Evolutionary conservation across 2,113 vertebrate species (phyloP), one percentile per base, ranked within the genome.

Genomic region (Pseudopodoces humilis): DNA sequence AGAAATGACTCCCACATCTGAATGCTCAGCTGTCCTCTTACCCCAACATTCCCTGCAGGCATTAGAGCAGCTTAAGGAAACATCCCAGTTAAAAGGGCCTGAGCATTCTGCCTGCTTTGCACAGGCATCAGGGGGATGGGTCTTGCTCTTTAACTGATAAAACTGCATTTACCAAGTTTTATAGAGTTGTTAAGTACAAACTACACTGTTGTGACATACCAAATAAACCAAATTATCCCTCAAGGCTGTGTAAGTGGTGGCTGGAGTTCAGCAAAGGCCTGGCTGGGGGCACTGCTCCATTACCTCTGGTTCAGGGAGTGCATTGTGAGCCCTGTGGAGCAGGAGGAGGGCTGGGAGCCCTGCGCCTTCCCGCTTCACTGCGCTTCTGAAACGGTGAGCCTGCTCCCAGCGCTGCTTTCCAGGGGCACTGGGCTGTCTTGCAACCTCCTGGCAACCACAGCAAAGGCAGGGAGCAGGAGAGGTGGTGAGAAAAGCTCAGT

Each of bases 181-280:
- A 2, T 4, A 64, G 77, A 80, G 41, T 64, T 17, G 7, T 72
- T 94, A 69, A 80, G 53, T 56, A 12, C 69, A 52, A 47, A 63
- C 37, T 74, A 41, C 82, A 92, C 33, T 6, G 3, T 88, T 86
- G 58, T 78, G 89, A 67, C 67, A 27, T 30, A 55, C 79, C 79
- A 70, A 95, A 97, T 97, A 96, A 97, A 97, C 65, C 55, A 30
- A 62, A 5, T 81, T 88, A 58, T 74, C 79, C 56, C 71, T 88
- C 43, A 33, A 55, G 86, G 83, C 74, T 0, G 4, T 25, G 15
- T 43, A 9, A 74, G 71, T 72, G 33, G 68, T 55, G 55, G 71
- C 95, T 56, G 83, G 68, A 53, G 28, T 70, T 83, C 70, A 46
- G 65, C 79, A 37, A 44, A 53, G 31, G 41, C 70, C 84, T 75